phyloP scores from a whole-genome alignment of 2,797 vertebrate genomes.

The Oophaga sylvatica region DNA sequence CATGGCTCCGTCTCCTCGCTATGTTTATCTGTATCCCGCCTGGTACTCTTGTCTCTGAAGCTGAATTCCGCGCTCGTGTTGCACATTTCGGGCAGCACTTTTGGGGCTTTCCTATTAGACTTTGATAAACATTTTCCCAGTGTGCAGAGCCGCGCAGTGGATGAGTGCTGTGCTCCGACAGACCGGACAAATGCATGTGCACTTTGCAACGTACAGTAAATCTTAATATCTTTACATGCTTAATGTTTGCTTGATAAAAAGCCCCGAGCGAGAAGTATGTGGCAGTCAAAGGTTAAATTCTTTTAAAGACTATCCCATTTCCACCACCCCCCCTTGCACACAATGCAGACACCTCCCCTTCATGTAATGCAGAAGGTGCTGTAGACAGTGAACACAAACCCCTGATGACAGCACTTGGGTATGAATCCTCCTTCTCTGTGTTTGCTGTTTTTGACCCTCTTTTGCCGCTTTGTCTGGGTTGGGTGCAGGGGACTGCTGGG shows the following conservation, averaged over 20 bases:
- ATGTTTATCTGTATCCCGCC: constrained; percentile 17
- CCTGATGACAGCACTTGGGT: constrained; percentile 47
- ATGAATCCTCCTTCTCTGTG: constrained; percentile 12
- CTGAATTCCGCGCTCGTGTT: neutral
- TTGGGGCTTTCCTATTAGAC: neutral
- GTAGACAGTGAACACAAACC: neutral
- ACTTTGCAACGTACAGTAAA: neutral
- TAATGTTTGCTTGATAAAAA: constrained; percentile 20
- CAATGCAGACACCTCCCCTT: constrained; percentile 44
- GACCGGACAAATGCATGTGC: neutral
- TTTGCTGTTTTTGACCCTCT: neutral
- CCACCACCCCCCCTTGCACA: constrained; percentile 32
- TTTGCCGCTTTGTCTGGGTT: neutral
- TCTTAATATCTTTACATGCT: constrained; percentile 6
- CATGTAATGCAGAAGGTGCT: constrained; percentile 51
- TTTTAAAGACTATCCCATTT: constrained; percentile 48
- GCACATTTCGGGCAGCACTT: neutral
- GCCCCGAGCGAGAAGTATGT: neutral
- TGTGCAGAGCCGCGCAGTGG: neutral
- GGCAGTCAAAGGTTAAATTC: constrained; percentile 48
- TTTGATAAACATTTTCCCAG: neutral
- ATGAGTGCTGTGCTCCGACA: neutral
- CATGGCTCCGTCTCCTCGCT: constrained; percentile 6
- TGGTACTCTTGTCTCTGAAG: constrained; percentile 37
- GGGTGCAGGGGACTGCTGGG: neutral